A percentile compares a stretch with the other conserved stretches of the same genome.
These are phyloP conservation scores for Aradophagus sp. DNA, from an alignment of 1,140 invertebrate genomes.

Conservation along the genomic window DNA sequence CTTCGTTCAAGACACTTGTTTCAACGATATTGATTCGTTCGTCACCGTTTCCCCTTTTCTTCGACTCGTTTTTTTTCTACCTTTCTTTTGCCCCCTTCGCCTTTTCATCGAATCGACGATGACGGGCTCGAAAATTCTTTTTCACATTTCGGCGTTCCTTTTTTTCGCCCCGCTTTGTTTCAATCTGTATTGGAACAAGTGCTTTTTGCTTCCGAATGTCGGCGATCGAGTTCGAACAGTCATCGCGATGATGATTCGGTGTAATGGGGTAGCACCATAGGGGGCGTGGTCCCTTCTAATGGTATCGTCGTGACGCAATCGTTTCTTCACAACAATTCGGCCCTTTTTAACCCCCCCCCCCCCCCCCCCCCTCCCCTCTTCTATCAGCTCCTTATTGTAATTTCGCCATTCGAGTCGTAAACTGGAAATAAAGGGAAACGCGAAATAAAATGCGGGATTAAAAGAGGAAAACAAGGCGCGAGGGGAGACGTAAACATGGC, in stretches of 20 bases:
- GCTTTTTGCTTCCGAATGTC: slow-evolving; percentile 56
- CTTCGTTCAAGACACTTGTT: slow-evolving; percentile 5
- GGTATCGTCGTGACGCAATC: slow-evolving; percentile 73
- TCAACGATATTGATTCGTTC: slow-evolving; percentile 10
- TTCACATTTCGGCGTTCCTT: slow-evolving; percentile 18
- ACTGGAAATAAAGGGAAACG: too few species aligned
- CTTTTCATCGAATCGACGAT: slow-evolving; percentile 20
- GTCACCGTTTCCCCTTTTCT: slow-evolving; percentile 3
- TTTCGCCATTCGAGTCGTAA: too few species aligned
- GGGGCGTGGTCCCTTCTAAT: slow-evolving; percentile 69
- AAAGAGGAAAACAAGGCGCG: too few species aligned
- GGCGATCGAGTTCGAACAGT: slow-evolving; percentile 52
- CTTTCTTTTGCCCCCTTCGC: too few species aligned
- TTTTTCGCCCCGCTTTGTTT: slow-evolving; percentile 33
- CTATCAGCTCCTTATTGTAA: too few species aligned
- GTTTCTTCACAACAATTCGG: slow-evolving; percentile 64
- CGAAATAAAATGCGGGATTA: too few species aligned
- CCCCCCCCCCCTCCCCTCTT: too few species aligned
- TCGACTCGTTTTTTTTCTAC: too few species aligned
- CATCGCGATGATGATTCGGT: slow-evolving; percentile 67
- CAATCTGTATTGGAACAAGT: slow-evolving; percentile 40
- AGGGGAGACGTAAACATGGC: too few species aligned
- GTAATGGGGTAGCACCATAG: slow-evolving; percentile 70
- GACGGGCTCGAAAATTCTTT: slow-evolving; percentile 16
- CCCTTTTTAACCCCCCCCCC: slow-evolving; percentile 20